Percentiles rank a stretch among this genome's conserved stretches.
Evolutionary conservation across 1,140 invertebrate species (phyloP).

Genomic region (Octopus sinensis): DNA sequence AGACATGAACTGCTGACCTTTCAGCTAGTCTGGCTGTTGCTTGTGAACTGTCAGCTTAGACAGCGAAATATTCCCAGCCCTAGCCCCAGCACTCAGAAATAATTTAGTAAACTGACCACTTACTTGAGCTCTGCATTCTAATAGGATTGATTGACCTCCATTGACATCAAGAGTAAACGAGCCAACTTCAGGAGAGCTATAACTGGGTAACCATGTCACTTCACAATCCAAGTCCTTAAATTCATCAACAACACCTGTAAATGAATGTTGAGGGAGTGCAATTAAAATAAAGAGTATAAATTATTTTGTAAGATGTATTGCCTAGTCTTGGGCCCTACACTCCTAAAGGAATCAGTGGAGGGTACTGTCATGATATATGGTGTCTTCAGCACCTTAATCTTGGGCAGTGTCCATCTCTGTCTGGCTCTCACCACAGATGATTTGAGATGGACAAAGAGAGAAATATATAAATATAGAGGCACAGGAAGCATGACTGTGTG

Average conservation of each 20-base stretch:
- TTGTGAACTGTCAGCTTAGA: not conserved
- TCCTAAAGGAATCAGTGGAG: not conserved
- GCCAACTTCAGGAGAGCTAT: constrained; percentile 53
- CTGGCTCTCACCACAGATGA: too few species aligned
- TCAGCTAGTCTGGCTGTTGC: too few species aligned
- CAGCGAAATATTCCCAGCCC: not conserved
- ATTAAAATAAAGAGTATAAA: too few species aligned
- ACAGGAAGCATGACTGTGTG: too few species aligned
- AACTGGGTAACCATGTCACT: constrained; percentile 58
- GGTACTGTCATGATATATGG: too few species aligned
- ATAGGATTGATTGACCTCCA: constrained; percentile 43
- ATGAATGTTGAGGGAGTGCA: too few species aligned
- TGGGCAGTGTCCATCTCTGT: too few species aligned
- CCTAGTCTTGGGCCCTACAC: not conserved
- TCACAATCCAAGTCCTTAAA: constrained; percentile 56
- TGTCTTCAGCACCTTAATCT: too few species aligned
- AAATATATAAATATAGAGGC: too few species aligned
- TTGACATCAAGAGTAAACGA: constrained; percentile 51
- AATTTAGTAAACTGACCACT: not conserved
- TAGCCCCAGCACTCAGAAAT: not conserved
- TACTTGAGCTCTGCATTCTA: constrained; percentile 53
- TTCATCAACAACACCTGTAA: constrained; percentile 50
- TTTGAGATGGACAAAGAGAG: too few species aligned
- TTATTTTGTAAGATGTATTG: too few species aligned
- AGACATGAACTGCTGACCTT: too few species aligned